These are phyloP conservation scores for Synodontis membranacea DNA, from an alignment of 2,113 vertebrate species.

Conservation along the genomic window DNA sequence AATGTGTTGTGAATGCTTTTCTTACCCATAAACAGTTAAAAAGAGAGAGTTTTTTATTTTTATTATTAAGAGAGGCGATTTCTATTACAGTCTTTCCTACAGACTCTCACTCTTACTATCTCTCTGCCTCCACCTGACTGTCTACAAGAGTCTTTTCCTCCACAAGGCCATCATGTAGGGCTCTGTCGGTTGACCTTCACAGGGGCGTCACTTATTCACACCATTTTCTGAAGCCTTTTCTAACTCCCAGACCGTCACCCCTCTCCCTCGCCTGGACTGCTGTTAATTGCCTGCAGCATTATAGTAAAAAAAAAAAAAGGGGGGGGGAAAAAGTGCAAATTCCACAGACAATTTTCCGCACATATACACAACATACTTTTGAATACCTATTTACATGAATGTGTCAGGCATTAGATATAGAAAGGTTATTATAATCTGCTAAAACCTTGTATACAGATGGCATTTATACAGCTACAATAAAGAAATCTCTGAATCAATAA, in stretches of 20 bases:
- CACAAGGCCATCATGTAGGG: conserved; percentile 22
- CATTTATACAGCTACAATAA: background rate
- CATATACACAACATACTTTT: background rate
- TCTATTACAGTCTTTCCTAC: background rate
- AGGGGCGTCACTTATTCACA: conserved; percentile 27
- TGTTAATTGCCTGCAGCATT: conserved; percentile 25
- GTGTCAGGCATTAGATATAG: background rate
- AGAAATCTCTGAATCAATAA: background rate
- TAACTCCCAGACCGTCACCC: background rate
- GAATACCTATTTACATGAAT: background rate
- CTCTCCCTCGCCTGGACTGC: background rate
- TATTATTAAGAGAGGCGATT: background rate
- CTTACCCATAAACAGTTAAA: background rate
- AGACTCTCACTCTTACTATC: background rate
- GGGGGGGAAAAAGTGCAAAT: background rate
- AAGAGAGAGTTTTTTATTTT: too few species aligned
- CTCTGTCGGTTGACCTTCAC: conserved; percentile 41
- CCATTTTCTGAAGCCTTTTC: conserved; percentile 37
- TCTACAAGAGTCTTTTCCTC: background rate
- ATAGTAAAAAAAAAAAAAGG: conserved; percentile 14
- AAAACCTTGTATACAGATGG: background rate
- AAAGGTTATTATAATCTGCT: background rate
- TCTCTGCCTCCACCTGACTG: background rate
- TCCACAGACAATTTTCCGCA: background rate
- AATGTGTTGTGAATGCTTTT: background rate